Percentiles rank a stretch among this genome's conserved stretches.
Evolutionary conservation across 1,140 invertebrate species (phyloP).

Genomic region (Anastrepha obliqua): DNA sequence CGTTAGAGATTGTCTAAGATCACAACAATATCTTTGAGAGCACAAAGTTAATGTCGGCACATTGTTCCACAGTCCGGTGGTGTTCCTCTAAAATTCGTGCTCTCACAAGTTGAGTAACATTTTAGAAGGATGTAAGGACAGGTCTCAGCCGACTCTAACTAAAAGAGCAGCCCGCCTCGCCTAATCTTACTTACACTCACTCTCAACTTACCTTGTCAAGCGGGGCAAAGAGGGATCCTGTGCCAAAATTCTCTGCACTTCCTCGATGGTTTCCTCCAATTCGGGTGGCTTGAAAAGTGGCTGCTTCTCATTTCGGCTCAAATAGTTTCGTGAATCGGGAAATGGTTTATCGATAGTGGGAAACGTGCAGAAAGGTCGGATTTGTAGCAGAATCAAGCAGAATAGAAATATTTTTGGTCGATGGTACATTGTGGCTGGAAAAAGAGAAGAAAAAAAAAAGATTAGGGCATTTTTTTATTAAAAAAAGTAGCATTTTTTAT

Average conservation of each 20-base stretch:
- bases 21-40: no score
- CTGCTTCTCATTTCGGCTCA: slow-evolving; percentile 5
- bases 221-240: slow-evolving; percentile 76
- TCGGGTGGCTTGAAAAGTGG: slow-evolving; percentile 64
- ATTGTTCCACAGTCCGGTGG: no score
- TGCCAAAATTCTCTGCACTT: slow-evolving; percentile 77
- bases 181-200: background rate
- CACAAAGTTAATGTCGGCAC: no score
- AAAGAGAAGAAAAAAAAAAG: background rate
- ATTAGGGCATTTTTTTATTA: no score
- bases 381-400: slow-evolving; percentile 24
- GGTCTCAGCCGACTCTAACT: no score
- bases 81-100: no score
- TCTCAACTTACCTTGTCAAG: slow-evolving; percentile 71
- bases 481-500: background rate
- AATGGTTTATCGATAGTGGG: slow-evolving; percentile 19
- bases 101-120: no score
- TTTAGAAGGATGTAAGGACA: no score
- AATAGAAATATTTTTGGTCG: slow-evolving; percentile 15
- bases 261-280: slow-evolving; percentile 76
- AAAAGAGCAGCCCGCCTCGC: no score
- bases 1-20: no score
- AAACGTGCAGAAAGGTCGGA: background rate
- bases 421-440: slow-evolving; percentile 27
- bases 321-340: slow-evolving; percentile 18